A percentile compares a stretch with the other conserved stretches of the same genome.
Conservation (phyloP, 1,140 invertebrate species). For the Pogonomyrmex californicus region DNA sequence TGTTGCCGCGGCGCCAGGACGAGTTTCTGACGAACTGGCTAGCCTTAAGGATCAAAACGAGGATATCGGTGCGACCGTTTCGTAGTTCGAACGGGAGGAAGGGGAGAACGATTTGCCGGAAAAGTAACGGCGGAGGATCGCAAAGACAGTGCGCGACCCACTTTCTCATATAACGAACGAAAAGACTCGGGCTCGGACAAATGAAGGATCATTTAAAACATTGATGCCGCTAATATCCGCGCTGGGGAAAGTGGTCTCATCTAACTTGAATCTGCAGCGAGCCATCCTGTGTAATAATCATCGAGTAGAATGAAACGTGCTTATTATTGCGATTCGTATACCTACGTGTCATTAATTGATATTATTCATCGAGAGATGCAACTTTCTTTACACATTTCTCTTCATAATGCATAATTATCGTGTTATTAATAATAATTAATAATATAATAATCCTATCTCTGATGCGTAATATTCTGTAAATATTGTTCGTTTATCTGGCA, state of each 20-base stretch:
- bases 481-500: background rate
- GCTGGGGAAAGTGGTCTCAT: conserved; percentile 8
- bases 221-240: conserved; percentile 26
- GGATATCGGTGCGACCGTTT: conserved; percentile 58
- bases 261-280: conserved; percentile 15
- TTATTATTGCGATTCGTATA: background rate
- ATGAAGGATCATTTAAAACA: conserved; percentile 14
- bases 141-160: conserved; percentile 27
- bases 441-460: background rate
- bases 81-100: background rate
- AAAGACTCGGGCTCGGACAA: conserved; percentile 13
- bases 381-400: background rate
- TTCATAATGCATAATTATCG: background rate
- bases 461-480: background rate
- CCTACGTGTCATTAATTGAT: background rate
- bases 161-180: conserved; percentile 25
- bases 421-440: background rate
- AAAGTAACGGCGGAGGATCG: conserved; percentile 23
- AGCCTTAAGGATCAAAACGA: conserved; percentile 62
- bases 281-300: background rate
- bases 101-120: conserved; percentile 30
- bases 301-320: background rate
- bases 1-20: conserved; percentile 23
- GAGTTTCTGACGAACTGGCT: conserved; percentile 44
- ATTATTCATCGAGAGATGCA: background rate